phyloP scores from a whole-genome alignment of 1,140 invertebrate species.

The Zaprionus davidi region DNA sequence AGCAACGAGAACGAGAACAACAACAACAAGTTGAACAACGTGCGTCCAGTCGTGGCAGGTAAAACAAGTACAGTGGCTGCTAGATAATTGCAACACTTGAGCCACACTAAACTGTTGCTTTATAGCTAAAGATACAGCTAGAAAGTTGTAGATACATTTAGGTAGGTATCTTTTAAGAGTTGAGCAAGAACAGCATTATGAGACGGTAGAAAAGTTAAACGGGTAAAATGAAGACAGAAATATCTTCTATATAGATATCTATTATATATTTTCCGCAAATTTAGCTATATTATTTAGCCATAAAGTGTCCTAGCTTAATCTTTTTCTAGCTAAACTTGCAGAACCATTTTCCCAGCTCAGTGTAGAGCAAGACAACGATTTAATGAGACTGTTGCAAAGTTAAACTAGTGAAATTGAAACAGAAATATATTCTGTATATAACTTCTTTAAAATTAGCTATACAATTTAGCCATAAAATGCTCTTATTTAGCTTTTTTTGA shows the following conservation, averaged over 20 bases:
- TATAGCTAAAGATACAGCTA: neutral
- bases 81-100: slow-evolving; percentile 7
- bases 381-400: too few species aligned
- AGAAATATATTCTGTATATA: too few species aligned
- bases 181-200: too few species aligned
- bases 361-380: too few species aligned
- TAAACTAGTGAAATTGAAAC: too few species aligned
- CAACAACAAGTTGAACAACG: slow-evolving; percentile 1
- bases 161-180: neutral
- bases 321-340: neutral
- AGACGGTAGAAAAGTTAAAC: neutral
- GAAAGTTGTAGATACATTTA: neutral
- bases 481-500: neutral
- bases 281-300: neutral
- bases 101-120: neutral
- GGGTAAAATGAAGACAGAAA: too few species aligned
- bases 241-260: too few species aligned
- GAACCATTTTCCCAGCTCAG: too few species aligned
- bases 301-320: too few species aligned
- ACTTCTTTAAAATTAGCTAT: neutral
- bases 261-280: neutral
- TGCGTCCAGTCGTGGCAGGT: slow-evolving; percentile 1
- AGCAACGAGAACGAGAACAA: slow-evolving; percentile 7
- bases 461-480: neutral
- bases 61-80: neutral